Conservation (phyloP, 2,888 invertebrate species). For the Drosophila borealis region DNA sequence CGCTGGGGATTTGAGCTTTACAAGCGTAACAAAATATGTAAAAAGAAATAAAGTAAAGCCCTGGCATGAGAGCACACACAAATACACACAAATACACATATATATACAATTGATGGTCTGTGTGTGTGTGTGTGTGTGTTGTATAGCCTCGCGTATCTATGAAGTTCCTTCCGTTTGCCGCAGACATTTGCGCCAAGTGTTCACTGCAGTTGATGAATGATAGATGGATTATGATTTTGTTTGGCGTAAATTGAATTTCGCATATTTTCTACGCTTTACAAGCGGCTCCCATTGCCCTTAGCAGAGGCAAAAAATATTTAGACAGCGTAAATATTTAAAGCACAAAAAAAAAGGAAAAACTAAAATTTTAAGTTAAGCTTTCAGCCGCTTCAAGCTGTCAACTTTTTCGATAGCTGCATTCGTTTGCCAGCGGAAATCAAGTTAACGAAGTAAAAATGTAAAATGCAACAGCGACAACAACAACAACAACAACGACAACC, state of each 20-base stretch:
- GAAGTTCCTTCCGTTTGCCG: slow-evolving; percentile 78
- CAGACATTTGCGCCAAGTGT: slow-evolving; percentile 66
- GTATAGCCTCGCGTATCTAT: slow-evolving; percentile 68
- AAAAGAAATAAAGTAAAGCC: slow-evolving; percentile 76
- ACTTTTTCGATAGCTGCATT: slow-evolving; percentile 63
- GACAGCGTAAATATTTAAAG: slow-evolving; percentile 45
- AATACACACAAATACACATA: slow-evolving; percentile 22
- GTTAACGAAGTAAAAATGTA: slow-evolving; percentile 76
- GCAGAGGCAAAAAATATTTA: slow-evolving; percentile 57
- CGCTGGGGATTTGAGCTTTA: slow-evolving; percentile 79
- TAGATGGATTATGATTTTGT: slow-evolving; percentile 81
- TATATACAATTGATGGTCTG: slow-evolving; percentile 1
- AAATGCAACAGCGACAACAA: slow-evolving; percentile 61
- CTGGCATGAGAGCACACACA: slow-evolving; percentile 54
- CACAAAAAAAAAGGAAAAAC: slow-evolving; percentile 14
- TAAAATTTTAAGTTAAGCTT: slow-evolving; percentile 50
- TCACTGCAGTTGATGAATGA: slow-evolving; percentile 75
- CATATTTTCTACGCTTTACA: slow-evolving; percentile 60
- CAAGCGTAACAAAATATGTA: slow-evolving; percentile 80
- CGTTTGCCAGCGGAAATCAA: slow-evolving; percentile 73
- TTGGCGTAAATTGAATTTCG: slow-evolving; percentile 82
- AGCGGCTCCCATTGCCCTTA: slow-evolving; percentile 7
- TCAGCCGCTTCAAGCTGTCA: slow-evolving; percentile 61
- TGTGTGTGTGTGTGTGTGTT: slow-evolving; percentile 41
- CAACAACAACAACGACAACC: slow-evolving; percentile 38